These are phyloP conservation scores for Sphecodes monilicornis DNA, from an alignment of 2,888 invertebrate genomes.

Conservation along the genomic window DNA sequence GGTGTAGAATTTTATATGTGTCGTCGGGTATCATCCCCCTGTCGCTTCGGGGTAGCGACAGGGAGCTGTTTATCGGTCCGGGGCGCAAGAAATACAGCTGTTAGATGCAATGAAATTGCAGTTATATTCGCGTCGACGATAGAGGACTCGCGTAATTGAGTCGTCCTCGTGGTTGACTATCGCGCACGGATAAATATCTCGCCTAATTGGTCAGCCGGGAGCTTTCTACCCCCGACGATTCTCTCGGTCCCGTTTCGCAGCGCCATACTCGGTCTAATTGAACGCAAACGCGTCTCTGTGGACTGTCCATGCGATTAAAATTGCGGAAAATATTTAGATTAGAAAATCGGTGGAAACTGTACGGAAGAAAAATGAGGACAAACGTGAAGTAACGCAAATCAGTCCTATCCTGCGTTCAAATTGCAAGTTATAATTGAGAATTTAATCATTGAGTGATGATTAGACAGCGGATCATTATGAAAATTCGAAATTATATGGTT, in stretches of 20 bases:
- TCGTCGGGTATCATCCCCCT: neutral
- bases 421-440: neutral
- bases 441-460: neutral
- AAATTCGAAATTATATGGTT: too few species aligned
- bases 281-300: neutral
- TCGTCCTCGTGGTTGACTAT: constrained; percentile 31
- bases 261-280: constrained; percentile 19
- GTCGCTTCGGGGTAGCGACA: neutral
- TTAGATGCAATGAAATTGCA: constrained; percentile 43
- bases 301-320: neutral
- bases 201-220: constrained; percentile 42
- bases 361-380: neutral
- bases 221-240: constrained; percentile 32
- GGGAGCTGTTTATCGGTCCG: constrained; percentile 14
- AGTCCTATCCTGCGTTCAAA: neutral
- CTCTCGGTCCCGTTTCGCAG: neutral
- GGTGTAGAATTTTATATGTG: neutral
- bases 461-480: too few species aligned
- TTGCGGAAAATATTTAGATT: neutral
- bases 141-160: constrained; percentile 48
- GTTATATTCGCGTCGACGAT: constrained; percentile 41
- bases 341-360: neutral
- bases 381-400: neutral
- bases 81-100: constrained; percentile 26
- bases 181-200: constrained; percentile 46